phyloP scores from a whole-genome alignment of 2,797 vertebrate species.

The Lepilemur septentrionalis region DNA sequence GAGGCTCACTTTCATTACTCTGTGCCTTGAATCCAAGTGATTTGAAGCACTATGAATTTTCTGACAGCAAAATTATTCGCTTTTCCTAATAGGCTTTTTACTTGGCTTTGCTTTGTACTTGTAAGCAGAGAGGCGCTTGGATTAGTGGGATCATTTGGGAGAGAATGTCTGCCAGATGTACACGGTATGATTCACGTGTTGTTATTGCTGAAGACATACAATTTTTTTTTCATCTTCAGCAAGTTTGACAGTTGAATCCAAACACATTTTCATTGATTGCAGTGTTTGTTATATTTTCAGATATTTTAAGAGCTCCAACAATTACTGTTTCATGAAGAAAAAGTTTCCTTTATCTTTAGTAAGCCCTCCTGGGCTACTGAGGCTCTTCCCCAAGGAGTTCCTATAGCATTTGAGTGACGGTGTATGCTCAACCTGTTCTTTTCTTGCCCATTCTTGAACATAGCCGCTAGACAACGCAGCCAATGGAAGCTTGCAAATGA shows the following conservation, averaged over 20 bases:
- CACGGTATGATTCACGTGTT: not conserved
- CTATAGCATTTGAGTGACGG: not conserved
- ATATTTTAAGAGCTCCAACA: not conserved
- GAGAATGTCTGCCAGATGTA: not conserved
- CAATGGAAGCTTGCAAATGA: not conserved
- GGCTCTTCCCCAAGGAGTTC: not conserved
- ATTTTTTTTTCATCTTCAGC: slow-evolving; percentile 40
- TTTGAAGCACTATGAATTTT: not conserved
- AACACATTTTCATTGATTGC: slow-evolving; percentile 60
- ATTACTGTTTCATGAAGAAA: not conserved
- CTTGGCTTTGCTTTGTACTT: not conserved
- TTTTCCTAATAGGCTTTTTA: not conserved
- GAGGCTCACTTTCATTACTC: not conserved
- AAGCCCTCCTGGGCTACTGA: not conserved
- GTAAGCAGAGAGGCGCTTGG: not conserved
- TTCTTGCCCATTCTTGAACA: not conserved
- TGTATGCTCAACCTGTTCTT: not conserved
- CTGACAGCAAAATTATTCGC: slow-evolving; percentile 7
- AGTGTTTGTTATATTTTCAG: slow-evolving; percentile 28
- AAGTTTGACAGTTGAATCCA: slow-evolving; percentile 41
- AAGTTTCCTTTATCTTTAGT: not conserved
- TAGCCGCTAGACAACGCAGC: not conserved
- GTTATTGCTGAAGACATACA: slow-evolving; percentile 28
- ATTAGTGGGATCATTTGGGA: slow-evolving; percentile 3
- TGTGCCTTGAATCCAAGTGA: not conserved